Conservation (phyloP, 2,797 vertebrate species). For the Momotus momota region DNA sequence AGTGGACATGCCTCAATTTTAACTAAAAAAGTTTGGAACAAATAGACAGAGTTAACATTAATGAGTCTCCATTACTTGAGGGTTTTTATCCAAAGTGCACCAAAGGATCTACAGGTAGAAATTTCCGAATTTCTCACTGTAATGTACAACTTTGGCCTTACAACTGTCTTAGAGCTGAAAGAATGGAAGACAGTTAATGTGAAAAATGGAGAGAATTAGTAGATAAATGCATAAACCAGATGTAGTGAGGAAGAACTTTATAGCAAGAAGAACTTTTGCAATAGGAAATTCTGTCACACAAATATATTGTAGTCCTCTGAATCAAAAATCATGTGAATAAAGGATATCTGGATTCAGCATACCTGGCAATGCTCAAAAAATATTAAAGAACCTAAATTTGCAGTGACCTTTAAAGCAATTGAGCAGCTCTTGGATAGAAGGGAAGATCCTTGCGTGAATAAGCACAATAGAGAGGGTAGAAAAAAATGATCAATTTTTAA, state of each 20-base stretch:
- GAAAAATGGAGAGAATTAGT: neutral
- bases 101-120: neutral
- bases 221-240: neutral
- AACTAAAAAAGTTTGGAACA: neutral
- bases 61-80: neutral
- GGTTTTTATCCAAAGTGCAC: neutral
- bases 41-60: neutral
- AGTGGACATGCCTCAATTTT: neutral
- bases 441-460: neutral
- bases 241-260: neutral
- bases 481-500: neutral
- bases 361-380: neutral
- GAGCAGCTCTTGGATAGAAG: neutral
- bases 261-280: neutral
- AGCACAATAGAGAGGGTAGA: neutral
- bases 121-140: neutral
- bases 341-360: neutral
- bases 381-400: neutral
- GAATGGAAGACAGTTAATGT: neutral
- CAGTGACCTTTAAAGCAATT: neutral
- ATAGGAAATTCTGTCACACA: neutral
- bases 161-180: neutral
- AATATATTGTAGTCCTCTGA: neutral
- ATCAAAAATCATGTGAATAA: neutral
- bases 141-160: neutral